Evolutionary conservation across 2,797 vertebrate species (phyloP).

Genomic region (Dendrocincla fuliginosa): DNA sequence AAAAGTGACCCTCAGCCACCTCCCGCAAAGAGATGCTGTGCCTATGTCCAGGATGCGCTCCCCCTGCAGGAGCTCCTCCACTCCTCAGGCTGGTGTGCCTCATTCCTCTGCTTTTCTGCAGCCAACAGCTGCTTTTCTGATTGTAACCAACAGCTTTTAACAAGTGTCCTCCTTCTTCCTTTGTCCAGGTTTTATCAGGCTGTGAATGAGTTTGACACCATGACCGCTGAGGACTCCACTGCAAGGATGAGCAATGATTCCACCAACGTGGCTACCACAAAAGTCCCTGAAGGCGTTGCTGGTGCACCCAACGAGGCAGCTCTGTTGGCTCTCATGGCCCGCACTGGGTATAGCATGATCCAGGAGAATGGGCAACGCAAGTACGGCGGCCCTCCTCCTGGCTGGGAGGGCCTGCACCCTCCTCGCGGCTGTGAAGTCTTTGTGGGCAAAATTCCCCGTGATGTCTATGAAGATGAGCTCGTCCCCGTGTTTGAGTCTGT

Average conservation of each 20-base stretch:
- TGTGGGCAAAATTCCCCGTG: constrained; percentile 96
- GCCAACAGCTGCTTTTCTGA: background rate
- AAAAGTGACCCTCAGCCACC: background rate
- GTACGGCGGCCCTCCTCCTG: constrained; percentile 91
- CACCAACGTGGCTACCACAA: constrained; percentile 76
- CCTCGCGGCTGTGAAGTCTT: constrained; percentile 96
- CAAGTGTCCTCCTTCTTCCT: background rate
- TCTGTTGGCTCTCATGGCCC: constrained; percentile 90
- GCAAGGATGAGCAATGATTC: constrained; percentile 91
- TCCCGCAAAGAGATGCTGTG: background rate
- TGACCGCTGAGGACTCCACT: constrained; percentile 96
- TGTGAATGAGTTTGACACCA: constrained; percentile 93
- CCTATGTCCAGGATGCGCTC: background rate
- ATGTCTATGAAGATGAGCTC: constrained; percentile 96
- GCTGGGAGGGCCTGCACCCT: constrained; percentile 90
- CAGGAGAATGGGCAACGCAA: constrained; percentile 98
- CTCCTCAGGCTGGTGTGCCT: background rate
- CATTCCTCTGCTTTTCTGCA: background rate
- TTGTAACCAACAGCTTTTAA: background rate
- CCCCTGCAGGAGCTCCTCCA: background rate
- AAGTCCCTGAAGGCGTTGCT: constrained; percentile 87
- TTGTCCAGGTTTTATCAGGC: constrained; percentile 78
- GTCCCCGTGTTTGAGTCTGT: constrained; percentile 94
- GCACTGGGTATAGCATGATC: constrained; percentile 92
- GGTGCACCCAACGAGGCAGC: constrained; percentile 89